Evolutionary conservation across 1,140 invertebrate genomes (phyloP), one percentile per base, ranked within the genome.

Genomic region (Neotoxoptera formosana): DNA sequence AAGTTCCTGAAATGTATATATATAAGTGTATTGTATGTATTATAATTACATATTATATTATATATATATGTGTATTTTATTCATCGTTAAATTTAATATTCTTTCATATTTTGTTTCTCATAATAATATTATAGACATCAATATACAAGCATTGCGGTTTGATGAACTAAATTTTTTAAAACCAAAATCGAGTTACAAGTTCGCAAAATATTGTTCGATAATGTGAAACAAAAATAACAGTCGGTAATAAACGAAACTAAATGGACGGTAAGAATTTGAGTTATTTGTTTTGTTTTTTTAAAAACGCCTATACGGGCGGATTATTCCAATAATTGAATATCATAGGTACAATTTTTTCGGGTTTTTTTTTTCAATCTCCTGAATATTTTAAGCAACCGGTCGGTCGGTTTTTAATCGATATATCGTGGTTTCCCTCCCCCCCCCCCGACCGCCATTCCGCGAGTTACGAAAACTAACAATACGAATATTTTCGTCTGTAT

Each of bases 351-450:
- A 48, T 87, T 47, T 17, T 87, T 47, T 47, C 47, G 41, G 41
- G n/a, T n/a, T 87, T 87, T 48, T n/a, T 36, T 81, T 83, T 86
- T 45, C 14, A 25, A 47, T n/a, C 45, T 30, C 11, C 6, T 25
- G 45, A 87, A 87, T 87, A 87, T 47, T 47, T 87, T 87, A 87
- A 87, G 7, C 84, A n/a, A 87, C 84, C 84, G 84, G 84, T 87
- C n/a, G 41, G 83, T 30, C 23, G 83, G 23, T 30, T 87, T 87
- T 47, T 45, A 47, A 47, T 47, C 84, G 84, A 87, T 47, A 87
- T 47, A 47, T 48, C 9, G 41, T 45, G 1, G 45, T 87, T 87
- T 87, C 48, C n/a, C 30, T 86, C 9, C 30, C 41, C 41, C 4
- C 21, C n/a, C 30, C 0, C 1, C 6, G 7, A 76, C n/a, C n/a